These are phyloP conservation scores for Cheirogaleus major DNA, from an alignment of 2,797 vertebrate genomes.

Conservation along the genomic window DNA sequence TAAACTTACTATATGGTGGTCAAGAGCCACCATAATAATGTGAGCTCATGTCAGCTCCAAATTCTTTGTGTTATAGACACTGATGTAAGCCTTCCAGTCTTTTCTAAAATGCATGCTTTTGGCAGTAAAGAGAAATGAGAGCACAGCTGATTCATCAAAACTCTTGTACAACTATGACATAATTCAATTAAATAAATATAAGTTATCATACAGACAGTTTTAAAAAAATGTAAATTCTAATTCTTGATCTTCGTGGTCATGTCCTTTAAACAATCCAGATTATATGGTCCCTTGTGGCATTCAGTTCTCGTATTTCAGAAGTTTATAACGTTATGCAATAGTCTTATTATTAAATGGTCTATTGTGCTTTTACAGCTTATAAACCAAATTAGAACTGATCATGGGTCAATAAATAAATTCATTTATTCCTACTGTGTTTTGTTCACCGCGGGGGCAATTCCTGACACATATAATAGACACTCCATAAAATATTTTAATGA, in stretches of 20 bases:
- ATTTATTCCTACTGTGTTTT: neutral
- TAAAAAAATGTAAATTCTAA: neutral
- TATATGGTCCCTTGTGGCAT: neutral
- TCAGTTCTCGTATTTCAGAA: neutral
- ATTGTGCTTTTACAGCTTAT: neutral
- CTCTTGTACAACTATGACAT: neutral
- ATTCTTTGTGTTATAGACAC: neutral
- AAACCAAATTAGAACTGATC: neutral
- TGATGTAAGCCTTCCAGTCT: neutral
- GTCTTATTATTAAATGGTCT: neutral
- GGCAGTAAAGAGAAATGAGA: neutral
- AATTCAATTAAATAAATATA: neutral
- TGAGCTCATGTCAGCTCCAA: neutral
- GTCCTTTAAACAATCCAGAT: neutral
- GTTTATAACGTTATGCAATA: neutral
- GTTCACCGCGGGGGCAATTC: neutral
- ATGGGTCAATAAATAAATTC: neutral
- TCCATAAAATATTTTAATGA: neutral
- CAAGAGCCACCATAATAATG: neutral
- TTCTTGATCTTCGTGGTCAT: neutral
- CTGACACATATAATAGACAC: neutral
- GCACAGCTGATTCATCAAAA: neutral
- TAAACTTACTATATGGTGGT: neutral
- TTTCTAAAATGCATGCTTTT: neutral
- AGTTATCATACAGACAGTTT: neutral